Base-by-base conservation (phyloP, 1,140 invertebrate species). In the Caerostris darwini region DNA sequence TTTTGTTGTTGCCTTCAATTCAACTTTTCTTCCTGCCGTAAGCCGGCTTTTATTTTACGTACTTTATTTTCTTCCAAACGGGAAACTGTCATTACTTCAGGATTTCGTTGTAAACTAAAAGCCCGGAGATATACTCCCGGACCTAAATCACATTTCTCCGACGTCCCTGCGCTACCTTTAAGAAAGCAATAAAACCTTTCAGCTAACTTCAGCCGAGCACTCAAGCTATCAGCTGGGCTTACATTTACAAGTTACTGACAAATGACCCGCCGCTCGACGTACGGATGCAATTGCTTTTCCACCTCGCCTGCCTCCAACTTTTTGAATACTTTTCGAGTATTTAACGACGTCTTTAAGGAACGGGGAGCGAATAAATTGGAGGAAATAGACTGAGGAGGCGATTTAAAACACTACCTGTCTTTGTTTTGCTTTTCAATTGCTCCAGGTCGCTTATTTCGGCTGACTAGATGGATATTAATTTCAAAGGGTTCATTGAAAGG, bases 161-260 rank as follows among this genome's bases (percentile, higher is more conserved):
- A 81, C 85, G 71, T 81, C 90, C 34, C 14, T 19, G 50, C 54
- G 17, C 81, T 85, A 58, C 67, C 71, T 92, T 82, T 61, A 92
- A 92, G 58, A 81, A 53, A 85, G 77, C 82, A 85, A 92, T 92
- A 92, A 92, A 92, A 81, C 59, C 90, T 82, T 82, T 88, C 57
- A 81, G 57, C 69, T 59, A 12, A 53, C 19, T 82, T 71, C 59
- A 19, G n/a, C n/a, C 53, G 54, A 85, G 81, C 81, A 92, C 90
- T 92, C 82, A 64, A 92, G 50, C 90, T 81, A 92, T 92, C 90
- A 92, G 61, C 81, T 85, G 56, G 56, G 77, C 90, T 92, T 92
- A 92, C 81, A 92, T 92, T 92, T 92, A 81, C 90, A 92, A 92
- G 81, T 85, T 61, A 64, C 90, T 92, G 77, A 92, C 81, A 92